These are phyloP conservation scores for Paratrypauchen microcephalus DNA, from an alignment of 2,797 vertebrate genomes.

Conservation along the genomic window DNA sequence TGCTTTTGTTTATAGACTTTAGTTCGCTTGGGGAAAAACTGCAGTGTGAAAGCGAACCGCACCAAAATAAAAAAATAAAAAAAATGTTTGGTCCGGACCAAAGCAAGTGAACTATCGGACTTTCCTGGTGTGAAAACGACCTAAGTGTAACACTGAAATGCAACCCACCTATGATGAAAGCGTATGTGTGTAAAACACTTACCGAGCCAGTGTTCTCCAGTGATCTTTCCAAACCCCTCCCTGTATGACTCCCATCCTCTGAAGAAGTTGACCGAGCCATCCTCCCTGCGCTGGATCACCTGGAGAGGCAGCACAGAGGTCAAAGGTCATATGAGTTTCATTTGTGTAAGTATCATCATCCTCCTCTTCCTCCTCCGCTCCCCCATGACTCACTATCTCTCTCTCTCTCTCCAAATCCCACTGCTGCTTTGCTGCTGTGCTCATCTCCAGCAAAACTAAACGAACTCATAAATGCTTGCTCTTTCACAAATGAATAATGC, in stretches of 20 bases:
- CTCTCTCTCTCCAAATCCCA: slow-evolving; percentile 33
- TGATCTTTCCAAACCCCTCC: slow-evolving; percentile 95
- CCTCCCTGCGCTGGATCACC: slow-evolving; percentile 95
- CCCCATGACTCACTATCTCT: slow-evolving; percentile 38
- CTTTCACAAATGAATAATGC: slow-evolving; percentile 66
- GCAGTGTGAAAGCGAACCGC: no score
- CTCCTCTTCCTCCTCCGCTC: slow-evolving; percentile 46
- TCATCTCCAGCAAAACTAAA: slow-evolving; percentile 52
- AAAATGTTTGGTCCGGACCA: no score
- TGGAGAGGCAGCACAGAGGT: slow-evolving; percentile 55
- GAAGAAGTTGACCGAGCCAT: slow-evolving; percentile 94
- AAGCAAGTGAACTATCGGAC: no score
- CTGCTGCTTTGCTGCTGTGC: slow-evolving; percentile 29
- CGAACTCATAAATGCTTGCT: slow-evolving; percentile 53
- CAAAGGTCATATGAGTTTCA: slow-evolving; percentile 39
- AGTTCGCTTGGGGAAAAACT: no score
- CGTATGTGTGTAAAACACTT: slow-evolving; percentile 43
- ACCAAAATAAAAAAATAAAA: no score
- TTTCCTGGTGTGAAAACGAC: no score
- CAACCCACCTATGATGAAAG: background rate
- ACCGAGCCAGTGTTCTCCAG: slow-evolving; percentile 97
- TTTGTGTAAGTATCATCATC: slow-evolving; percentile 39
- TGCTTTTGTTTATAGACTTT: no score
- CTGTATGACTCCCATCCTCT: slow-evolving; percentile 93
- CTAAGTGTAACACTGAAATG: background rate